These are phyloP conservation scores for Limnephilus rhombicus DNA, from an alignment of 2,888 invertebrate genomes.

Conservation along the genomic window DNA sequence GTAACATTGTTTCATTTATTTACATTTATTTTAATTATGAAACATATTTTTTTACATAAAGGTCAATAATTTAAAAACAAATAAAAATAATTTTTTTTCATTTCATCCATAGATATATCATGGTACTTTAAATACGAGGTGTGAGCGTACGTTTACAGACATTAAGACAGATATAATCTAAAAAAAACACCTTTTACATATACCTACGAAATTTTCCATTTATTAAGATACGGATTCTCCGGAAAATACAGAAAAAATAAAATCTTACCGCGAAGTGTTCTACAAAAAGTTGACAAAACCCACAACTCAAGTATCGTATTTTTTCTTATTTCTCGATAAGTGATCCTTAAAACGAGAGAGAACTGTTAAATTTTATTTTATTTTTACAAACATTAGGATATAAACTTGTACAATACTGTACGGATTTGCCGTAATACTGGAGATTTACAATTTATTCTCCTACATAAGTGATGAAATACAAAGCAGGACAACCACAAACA, in stretches of 20 bases:
- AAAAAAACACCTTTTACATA: too few species aligned
- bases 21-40: too few species aligned
- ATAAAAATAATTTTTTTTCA: too few species aligned
- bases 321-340: not conserved
- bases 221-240: too few species aligned
- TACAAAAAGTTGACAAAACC: not conserved
- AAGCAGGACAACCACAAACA: not conserved
- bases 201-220: too few species aligned
- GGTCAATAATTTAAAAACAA: too few species aligned
- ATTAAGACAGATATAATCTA: too few species aligned
- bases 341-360: not conserved
- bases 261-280: not conserved
- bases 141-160: too few species aligned
- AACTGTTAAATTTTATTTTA: not conserved
- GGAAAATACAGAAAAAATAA: not conserved
- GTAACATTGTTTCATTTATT: too few species aligned
- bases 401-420: not conserved
- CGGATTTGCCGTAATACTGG: not conserved
- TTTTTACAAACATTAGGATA: not conserved
- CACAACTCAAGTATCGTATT: not conserved
- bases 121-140: too few species aligned
- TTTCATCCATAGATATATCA: too few species aligned
- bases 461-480: not conserved
- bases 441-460: not conserved
- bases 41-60: too few species aligned